Conservation (phyloP, 2,113 vertebrate species). For the Lanius collurio region DNA sequence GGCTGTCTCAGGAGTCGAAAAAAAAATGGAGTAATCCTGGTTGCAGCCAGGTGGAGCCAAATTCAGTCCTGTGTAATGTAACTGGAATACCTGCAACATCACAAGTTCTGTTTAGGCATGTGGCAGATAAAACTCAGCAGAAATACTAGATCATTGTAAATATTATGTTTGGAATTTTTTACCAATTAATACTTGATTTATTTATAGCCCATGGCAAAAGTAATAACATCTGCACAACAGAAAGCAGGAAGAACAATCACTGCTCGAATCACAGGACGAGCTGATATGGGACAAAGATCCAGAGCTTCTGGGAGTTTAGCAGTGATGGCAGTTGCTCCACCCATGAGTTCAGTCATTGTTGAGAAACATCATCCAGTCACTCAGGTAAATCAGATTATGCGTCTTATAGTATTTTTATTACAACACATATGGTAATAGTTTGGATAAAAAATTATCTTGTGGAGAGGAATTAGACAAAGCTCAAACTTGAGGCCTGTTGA, state of each 20-base stretch:
- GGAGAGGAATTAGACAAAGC: not conserved
- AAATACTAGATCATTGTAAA: not conserved
- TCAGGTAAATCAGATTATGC: slow-evolving; percentile 76
- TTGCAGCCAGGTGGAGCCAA: not conserved
- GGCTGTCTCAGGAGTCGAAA: not conserved
- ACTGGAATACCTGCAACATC: not conserved
- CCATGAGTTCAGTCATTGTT: slow-evolving; percentile 89
- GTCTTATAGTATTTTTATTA: not conserved
- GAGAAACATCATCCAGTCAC: slow-evolving; percentile 94
- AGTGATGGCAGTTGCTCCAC: slow-evolving; percentile 87
- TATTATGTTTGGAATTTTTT: not conserved
- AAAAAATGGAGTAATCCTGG: not conserved
- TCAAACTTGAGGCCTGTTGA: not conserved
- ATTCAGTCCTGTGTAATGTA: not conserved
- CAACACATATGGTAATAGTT: not conserved
- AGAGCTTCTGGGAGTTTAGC: slow-evolving; percentile 75
- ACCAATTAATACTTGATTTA: not conserved
- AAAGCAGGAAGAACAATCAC: slow-evolving; percentile 90
- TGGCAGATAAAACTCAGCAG: not conserved
- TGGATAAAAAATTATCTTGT: not conserved
- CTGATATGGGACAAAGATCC: slow-evolving; percentile 74
- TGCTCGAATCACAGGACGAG: slow-evolving; percentile 84
- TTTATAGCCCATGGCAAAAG: slow-evolving; percentile 76
- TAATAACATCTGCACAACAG: slow-evolving; percentile 86
- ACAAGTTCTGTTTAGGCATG: accelerated